Percentiles rank a stretch among this genome's conserved stretches.
phyloP scores from a whole-genome alignment of 2,113 vertebrate genomes.

The Notarius lentiginosus region DNA sequence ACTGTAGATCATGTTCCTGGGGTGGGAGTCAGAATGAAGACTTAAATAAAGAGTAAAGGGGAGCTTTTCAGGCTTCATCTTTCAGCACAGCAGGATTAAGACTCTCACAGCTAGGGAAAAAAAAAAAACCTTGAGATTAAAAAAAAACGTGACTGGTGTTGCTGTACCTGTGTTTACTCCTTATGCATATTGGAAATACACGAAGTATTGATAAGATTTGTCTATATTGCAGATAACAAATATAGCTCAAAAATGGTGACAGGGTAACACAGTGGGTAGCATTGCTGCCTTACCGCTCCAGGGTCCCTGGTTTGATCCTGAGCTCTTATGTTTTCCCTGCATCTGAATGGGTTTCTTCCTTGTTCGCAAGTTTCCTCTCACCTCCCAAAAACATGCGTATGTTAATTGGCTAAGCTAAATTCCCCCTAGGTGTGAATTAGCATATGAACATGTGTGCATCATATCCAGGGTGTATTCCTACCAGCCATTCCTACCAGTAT shows the following conservation, averaged over 20 bases:
- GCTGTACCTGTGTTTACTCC: background rate
- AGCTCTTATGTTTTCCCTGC: background rate
- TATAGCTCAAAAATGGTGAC: background rate
- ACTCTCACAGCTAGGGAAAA: constrained; percentile 9
- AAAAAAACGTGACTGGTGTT: background rate
- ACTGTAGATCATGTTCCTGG: constrained; percentile 44
- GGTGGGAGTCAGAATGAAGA: constrained; percentile 32
- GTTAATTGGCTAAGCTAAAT: background rate
- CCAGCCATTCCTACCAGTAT: too few relatives aligned
- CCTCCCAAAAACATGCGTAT: background rate
- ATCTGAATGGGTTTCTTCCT: background rate
- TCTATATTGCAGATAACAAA: background rate
- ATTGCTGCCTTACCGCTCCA: background rate
- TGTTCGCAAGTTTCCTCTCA: background rate
- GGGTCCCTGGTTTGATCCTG: background rate
- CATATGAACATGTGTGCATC: too few relatives aligned
- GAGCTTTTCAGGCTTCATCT: constrained; percentile 24
- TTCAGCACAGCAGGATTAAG: constrained; percentile 35
- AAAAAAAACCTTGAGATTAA: background rate
- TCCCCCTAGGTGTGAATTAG: background rate
- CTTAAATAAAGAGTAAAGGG: constrained; percentile 28
- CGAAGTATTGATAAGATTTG: background rate
- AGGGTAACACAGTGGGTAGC: background rate
- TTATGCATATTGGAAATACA: background rate
- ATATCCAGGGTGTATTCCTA: background rate